Percentiles rank a stretch among this genome's conserved stretches.
These are phyloP conservation scores for Rhinoderma darwinii DNA, from an alignment of 2,113 vertebrate genomes.

Conservation along the genomic window DNA sequence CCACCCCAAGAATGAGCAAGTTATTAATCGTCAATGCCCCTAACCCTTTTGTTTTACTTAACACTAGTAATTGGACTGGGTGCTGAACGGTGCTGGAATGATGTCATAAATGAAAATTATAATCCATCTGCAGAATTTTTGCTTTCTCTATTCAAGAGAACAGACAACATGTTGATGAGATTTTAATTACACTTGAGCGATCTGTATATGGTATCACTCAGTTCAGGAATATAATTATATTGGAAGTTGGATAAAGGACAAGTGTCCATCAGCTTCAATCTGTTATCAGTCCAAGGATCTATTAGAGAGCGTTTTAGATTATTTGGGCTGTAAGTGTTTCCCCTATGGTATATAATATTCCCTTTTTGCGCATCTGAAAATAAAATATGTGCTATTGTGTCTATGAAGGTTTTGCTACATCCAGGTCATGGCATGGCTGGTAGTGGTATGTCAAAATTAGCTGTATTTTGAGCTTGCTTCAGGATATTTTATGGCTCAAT, in stretches of 20 bases:
- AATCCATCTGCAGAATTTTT: neutral
- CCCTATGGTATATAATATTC: neutral
- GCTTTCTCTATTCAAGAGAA: neutral
- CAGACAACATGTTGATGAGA: neutral
- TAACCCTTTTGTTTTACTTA: neutral
- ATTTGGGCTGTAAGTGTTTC: neutral
- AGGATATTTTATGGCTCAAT: too few relatives aligned
- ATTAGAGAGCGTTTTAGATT: neutral
- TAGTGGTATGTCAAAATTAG: neutral
- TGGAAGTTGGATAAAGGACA: neutral
- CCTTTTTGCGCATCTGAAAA: neutral
- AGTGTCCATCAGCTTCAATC: neutral
- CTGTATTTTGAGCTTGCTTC: neutral
- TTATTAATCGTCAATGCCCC: neutral
- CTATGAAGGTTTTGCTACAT: neutral
- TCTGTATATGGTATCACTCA: neutral
- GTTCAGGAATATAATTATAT: neutral
- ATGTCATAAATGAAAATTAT: neutral
- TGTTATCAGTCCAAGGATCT: neutral
- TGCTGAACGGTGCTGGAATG: neutral
- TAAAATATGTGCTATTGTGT: neutral
- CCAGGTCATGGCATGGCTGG: neutral
- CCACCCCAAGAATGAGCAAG: neutral
- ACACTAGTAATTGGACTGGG: neutral
- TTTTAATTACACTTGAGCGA: slow-evolving; percentile 5